These are phyloP conservation scores for Meloidogyne floridensis DNA, from an alignment of 1,140 invertebrate species.

Conservation along the genomic window DNA sequence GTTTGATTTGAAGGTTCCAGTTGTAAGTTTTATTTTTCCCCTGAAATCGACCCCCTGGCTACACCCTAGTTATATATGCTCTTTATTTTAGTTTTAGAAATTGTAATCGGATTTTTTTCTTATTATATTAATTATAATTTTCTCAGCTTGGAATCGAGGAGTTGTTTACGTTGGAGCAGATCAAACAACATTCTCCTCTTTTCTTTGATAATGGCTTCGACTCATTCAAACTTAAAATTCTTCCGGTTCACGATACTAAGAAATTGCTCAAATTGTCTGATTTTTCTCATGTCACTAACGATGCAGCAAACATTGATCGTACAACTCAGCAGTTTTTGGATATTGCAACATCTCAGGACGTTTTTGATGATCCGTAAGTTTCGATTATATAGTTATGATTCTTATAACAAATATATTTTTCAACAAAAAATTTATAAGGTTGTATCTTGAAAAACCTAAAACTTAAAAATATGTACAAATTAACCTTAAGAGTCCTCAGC, in stretches of 20 bases:
- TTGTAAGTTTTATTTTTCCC: neutral
- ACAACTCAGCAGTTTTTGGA: slow-evolving; percentile 14
- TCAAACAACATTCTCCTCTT: neutral
- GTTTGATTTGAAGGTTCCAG: neutral
- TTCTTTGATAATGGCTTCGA: neutral
- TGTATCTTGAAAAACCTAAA: too few species aligned
- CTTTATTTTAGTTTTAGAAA: neutral
- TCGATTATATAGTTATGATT: too few species aligned
- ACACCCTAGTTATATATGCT: neutral
- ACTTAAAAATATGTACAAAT: too few species aligned
- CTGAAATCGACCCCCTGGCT: too few species aligned
- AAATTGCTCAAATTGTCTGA: slow-evolving; percentile 3
- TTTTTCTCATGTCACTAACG: slow-evolving; percentile 1
- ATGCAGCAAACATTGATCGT: slow-evolving; percentile 1
- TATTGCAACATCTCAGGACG: slow-evolving; percentile 8
- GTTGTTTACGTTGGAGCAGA: neutral
- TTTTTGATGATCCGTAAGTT: neutral
- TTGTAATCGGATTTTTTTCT: slow-evolving; percentile 1
- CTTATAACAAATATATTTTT: too few species aligned
- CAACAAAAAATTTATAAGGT: too few species aligned
- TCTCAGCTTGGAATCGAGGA: neutral
- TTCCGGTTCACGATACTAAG: neutral
- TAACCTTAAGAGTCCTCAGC: too few species aligned
- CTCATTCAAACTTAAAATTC: slow-evolving; percentile 6
- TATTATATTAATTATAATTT: neutral